Percentiles rank a stretch among this genome's conserved stretches.
phyloP scores from a whole-genome alignment of 2,113 vertebrate genomes.

The Pluvialis apricaria region DNA sequence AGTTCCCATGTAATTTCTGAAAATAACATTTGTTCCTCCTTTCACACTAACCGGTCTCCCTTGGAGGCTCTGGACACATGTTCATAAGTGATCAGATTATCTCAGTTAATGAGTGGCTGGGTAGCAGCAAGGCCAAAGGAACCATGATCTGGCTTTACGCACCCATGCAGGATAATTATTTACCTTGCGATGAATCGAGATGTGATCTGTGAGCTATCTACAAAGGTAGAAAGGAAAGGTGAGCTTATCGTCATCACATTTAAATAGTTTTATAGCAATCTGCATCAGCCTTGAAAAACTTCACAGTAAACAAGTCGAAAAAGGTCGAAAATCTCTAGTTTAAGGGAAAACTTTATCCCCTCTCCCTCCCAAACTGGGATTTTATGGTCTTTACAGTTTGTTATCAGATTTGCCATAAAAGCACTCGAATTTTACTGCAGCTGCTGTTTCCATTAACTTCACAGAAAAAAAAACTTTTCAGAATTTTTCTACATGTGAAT shows the following conservation, averaged over 20 bases:
- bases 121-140: not conserved
- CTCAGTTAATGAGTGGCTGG: not conserved
- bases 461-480: not conserved
- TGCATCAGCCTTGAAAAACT: not conserved
- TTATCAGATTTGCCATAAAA: not conserved
- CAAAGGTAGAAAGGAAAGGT: not conserved
- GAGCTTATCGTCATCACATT: not conserved
- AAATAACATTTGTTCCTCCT: not conserved
- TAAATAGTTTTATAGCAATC: not conserved
- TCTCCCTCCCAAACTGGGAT: not conserved
- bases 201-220: not conserved
- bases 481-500: not conserved
- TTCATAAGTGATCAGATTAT: not conserved
- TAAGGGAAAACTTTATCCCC: not conserved
- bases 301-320: not conserved
- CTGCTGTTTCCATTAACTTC: not conserved
- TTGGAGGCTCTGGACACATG: not conserved
- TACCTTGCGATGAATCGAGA: not conserved
- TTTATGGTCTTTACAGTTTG: not conserved
- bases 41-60: not conserved
- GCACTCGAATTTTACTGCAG: not conserved
- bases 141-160: not conserved
- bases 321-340: not conserved
- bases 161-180: too few relatives aligned
- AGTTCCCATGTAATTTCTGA: not conserved